phyloP scores from a whole-genome alignment of 2,113 vertebrate species.

The Physeter macrocephalus region DNA sequence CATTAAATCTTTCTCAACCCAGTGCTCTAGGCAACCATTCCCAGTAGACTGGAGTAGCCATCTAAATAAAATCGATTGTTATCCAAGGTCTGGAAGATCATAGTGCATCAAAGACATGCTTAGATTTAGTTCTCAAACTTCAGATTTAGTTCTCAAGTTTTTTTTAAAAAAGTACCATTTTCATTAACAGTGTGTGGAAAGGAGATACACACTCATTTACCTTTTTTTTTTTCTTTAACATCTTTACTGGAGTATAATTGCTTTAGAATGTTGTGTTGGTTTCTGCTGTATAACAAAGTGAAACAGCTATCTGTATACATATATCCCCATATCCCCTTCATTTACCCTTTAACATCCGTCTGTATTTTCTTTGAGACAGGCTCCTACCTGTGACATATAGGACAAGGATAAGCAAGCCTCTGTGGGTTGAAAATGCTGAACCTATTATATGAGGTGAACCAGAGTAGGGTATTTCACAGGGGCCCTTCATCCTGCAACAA shows the following conservation, averaged over 20 bases:
- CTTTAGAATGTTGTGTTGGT: too few relatives aligned
- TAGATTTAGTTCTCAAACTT: background rate
- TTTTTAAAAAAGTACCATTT: background rate
- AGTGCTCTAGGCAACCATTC: background rate
- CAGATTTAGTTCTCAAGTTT: background rate
- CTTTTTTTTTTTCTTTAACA: background rate
- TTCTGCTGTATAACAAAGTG: too few relatives aligned
- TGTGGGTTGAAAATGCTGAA: background rate
- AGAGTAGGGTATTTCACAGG: background rate
- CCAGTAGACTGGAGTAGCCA: background rate
- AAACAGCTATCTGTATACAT: too few relatives aligned
- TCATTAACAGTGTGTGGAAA: background rate
- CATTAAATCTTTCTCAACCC: background rate
- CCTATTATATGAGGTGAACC: background rate
- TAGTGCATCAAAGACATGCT: background rate
- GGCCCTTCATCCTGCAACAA: background rate
- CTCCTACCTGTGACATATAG: background rate
- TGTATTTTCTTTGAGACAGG: background rate
- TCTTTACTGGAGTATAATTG: too few relatives aligned
- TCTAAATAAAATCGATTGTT: background rate
- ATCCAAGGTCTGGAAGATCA: background rate
- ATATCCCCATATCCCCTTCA: too few relatives aligned
- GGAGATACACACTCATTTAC: background rate
- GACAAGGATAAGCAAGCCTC: background rate
- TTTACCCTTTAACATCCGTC: background rate